Conservation (phyloP, 1,140 invertebrate genomes). For the Drosophila funebris region DNA sequence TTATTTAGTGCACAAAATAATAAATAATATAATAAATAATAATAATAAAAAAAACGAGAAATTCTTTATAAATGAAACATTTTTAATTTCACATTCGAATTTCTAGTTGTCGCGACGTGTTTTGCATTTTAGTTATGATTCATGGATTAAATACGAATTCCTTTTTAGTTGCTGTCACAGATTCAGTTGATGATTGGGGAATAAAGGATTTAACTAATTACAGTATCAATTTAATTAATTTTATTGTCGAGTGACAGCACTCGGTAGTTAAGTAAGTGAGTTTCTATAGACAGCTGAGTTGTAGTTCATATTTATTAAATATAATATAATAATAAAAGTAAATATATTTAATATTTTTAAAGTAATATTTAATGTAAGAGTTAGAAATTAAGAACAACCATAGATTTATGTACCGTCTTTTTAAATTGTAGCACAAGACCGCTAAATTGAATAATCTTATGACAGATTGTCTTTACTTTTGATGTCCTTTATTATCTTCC, state of each 20-base stretch:
- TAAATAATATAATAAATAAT: constrained; percentile 2
- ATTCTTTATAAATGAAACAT: constrained; percentile 54
- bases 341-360: too few species aligned
- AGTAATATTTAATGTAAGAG: too few species aligned
- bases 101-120: not conserved
- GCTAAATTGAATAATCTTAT: too few species aligned
- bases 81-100: constrained; percentile 25
- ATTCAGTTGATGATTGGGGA: not conserved
- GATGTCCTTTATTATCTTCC: not conserved
- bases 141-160: not conserved
- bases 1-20: constrained; percentile 61
- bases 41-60: not conserved
- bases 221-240: not conserved
- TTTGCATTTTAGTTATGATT: not conserved
- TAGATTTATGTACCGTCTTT: too few species aligned
- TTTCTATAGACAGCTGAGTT: too few species aligned
- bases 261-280: not conserved
- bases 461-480: too few species aligned
- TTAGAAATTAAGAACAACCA: too few species aligned
- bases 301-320: too few species aligned
- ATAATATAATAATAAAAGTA: too few species aligned
- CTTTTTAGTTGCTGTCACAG: constrained; percentile 4
- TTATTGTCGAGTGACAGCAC: not conserved
- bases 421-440: too few species aligned
- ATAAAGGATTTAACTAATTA: not conserved